phyloP scores from a whole-genome alignment of 1,140 invertebrate species.

The Cylas formicarius region DNA sequence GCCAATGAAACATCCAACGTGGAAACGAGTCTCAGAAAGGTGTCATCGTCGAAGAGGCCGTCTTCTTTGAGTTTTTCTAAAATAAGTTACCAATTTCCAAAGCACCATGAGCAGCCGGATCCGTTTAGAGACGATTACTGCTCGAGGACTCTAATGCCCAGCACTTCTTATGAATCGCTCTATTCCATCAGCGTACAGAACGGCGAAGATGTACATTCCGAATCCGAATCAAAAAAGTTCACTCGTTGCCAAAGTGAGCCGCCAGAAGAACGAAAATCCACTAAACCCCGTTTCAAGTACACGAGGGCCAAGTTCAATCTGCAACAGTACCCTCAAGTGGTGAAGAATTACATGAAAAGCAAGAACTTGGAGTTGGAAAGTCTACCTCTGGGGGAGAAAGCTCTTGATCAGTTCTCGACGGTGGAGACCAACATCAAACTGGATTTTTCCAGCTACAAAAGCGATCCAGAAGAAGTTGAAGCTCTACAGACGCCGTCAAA shows the following conservation, averaged over 20 bases:
- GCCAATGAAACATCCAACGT: background rate
- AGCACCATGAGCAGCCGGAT: constrained; percentile 2
- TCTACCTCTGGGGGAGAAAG: constrained; percentile 52
- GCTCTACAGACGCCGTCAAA: constrained; percentile 57
- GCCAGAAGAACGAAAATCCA: constrained; percentile 24
- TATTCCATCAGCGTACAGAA: constrained; percentile 13
- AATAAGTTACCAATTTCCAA: constrained; percentile 12
- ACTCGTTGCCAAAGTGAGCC: constrained; percentile 34
- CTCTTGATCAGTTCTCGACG: constrained; percentile 26
- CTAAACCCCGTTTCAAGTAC: constrained; percentile 50
- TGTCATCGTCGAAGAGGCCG: constrained; percentile 15
- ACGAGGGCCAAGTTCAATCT: constrained; percentile 63
- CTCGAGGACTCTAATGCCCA: constrained; percentile 25
- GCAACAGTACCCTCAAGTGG: constrained; percentile 60
- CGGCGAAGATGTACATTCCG: constrained; percentile 3
- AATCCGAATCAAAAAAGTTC: constrained; percentile 12
- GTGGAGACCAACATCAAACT: constrained; percentile 24
- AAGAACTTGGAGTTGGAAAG: constrained; percentile 59
- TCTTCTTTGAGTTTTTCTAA: constrained; percentile 12
- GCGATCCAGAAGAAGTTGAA: constrained; percentile 31
- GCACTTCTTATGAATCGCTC: constrained; percentile 26
- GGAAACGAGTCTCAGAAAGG: constrained; percentile 11
- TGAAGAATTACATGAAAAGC: constrained; percentile 63
- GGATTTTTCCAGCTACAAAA: constrained; percentile 28
- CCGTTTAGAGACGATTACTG: constrained; percentile 26